Conservation (phyloP, 1,140 invertebrate genomes). For the Geopemphigus sp. region DNA sequence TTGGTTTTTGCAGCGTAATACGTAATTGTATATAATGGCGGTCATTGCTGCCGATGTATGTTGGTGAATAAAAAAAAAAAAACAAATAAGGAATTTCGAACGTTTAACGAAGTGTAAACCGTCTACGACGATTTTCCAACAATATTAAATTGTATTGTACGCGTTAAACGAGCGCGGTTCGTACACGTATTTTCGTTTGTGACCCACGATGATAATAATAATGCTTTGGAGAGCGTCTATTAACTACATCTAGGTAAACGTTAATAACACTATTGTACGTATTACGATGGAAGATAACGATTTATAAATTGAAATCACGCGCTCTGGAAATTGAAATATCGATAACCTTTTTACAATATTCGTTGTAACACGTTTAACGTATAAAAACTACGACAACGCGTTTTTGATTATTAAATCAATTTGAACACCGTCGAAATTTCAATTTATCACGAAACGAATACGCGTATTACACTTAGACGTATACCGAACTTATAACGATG, state of each 20-base stretch:
- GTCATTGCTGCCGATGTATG: too few relatives aligned
- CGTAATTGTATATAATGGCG: too few relatives aligned
- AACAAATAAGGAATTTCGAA: too few relatives aligned
- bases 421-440: background rate
- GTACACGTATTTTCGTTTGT: background rate
- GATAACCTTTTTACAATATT: slow-evolving; percentile 3
- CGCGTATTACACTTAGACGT: background rate
- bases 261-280: background rate
- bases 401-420: background rate
- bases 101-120: too few relatives aligned
- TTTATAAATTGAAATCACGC: background rate
- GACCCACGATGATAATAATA: background rate
- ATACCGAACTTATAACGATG: background rate
- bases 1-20: too few relatives aligned
- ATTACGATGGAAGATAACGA: background rate
- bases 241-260: background rate
- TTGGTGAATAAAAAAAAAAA: too few relatives aligned
- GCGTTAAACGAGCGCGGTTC: background rate
- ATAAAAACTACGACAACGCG: background rate
- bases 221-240: background rate
- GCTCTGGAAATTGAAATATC: background rate
- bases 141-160: background rate
- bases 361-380: background rate
- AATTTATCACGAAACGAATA: background rate
- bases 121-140: too few relatives aligned